A percentile compares a stretch with the other conserved stretches of the same genome.
These are phyloP conservation scores for Lomographa bimaculata DNA, from an alignment of 2,888 invertebrate species.

Conservation along the genomic window DNA sequence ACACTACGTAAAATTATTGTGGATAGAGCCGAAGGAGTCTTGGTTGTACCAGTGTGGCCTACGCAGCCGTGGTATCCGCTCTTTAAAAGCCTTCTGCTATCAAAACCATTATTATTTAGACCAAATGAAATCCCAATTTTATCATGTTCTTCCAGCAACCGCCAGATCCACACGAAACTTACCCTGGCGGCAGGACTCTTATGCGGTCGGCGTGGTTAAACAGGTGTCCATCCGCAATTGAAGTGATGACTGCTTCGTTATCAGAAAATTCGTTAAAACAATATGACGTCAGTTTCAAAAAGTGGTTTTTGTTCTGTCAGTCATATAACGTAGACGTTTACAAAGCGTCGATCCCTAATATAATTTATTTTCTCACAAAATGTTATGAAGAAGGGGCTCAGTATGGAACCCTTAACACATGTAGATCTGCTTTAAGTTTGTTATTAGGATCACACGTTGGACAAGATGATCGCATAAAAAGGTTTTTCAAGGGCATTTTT, in stretches of 20 bases:
- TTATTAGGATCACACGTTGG: not conserved
- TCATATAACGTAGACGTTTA: conserved; percentile 4
- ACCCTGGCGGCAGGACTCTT: conserved; percentile 29
- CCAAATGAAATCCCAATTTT: not conserved
- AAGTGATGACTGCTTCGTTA: conserved; percentile 25
- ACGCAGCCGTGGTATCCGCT: conserved; percentile 34
- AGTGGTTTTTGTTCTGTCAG: conserved; percentile 21
- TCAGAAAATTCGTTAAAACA: conserved; percentile 23
- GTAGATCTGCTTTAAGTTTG: not conserved
- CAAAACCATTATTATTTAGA: conserved; percentile 4
- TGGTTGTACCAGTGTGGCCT: conserved; percentile 30
- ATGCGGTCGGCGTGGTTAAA: conserved; percentile 18
- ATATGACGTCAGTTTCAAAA: conserved; percentile 14
- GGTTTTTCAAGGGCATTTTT: conserved; percentile 18
- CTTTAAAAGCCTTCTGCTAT: conserved; percentile 13
- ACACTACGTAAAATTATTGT: conserved; percentile 24
- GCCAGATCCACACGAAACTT: conserved; percentile 13
- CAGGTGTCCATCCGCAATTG: conserved; percentile 3
- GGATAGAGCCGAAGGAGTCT: conserved; percentile 28
- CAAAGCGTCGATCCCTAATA: conserved; percentile 3
- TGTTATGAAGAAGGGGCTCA: conserved; percentile 11
- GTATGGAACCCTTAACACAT: conserved; percentile 17
- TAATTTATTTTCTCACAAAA: conserved; percentile 13
- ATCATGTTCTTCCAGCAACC: conserved; percentile 2
- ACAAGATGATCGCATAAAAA: not conserved